Evolutionary conservation across 1,140 invertebrate species (phyloP), one percentile per base, ranked within the genome.

Genomic region (Aphaenogaster floridana): DNA sequence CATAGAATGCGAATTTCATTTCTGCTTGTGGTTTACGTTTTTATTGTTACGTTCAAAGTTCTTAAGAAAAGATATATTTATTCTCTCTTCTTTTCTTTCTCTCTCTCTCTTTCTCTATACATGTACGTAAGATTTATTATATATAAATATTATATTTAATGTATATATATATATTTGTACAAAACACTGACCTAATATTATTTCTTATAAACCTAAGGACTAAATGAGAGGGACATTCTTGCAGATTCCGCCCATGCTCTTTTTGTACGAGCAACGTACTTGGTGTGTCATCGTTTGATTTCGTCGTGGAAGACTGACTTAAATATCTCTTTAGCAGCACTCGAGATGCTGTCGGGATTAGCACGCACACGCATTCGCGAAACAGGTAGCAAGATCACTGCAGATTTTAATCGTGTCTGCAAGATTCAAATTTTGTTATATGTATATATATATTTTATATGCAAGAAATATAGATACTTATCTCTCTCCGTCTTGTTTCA

Each of bases 301-400:
- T 98, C 98, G 0, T 98, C 98, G 0, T 99, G 99, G 99, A 99
- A 99, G 95, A 97, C 97, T 1, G 99, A 99, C 95, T 95, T 99
- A n/a, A 99, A 99, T 94, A 97, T 99, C 15, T 99, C 99, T 0
- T 95, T 99, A 59, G 98, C 99, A 6, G 99, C 99, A 0, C 96
- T 99, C 78, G 99, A 99, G 95, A 96, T 99, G 54, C 95, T 99
- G 0, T 97, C 98, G 17, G 98, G 98, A 28, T 95, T 99, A 17
- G 98, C 99, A 34, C 97, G 98, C 92, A 97, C 98, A 1, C 97
- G 98, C 79, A 98, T 98, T 85, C 96, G 97, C 57, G 97, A 98
- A 94, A 98, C 98, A 96, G 98, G 98, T 98, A 95, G 98, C 98
- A 95, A 66, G 13, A 66, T n/a, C 28, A 66, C 36, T 48, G 13